phyloP scores from a whole-genome alignment of 2,113 vertebrate species.

The Turdus rufiventris region DNA sequence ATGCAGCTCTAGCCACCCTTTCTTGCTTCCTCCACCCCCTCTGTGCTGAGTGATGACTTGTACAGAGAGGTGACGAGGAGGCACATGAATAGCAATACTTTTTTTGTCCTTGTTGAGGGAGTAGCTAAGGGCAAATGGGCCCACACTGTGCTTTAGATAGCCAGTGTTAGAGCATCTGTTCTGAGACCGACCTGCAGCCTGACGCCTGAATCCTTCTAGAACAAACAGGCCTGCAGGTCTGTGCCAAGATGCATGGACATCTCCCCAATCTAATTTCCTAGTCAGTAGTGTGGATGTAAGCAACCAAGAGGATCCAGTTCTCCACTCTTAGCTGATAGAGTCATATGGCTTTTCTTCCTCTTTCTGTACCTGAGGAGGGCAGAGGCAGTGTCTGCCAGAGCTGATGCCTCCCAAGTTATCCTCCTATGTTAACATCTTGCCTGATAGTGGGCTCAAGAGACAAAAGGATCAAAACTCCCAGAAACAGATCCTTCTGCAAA shows the following conservation, averaged over 20 bases:
- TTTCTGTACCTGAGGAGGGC: not conserved
- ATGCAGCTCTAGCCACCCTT: not conserved
- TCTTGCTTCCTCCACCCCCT: not conserved
- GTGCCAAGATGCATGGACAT: not conserved
- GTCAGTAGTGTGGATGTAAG: not conserved
- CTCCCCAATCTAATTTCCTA: not conserved
- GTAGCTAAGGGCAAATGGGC: not conserved
- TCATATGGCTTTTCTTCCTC: not conserved
- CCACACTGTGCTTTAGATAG: not conserved
- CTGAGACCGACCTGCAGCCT: not conserved
- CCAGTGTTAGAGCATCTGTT: not conserved
- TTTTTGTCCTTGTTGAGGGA: not conserved
- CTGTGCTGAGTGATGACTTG: not conserved
- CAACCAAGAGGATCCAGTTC: not conserved
- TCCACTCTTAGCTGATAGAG: not conserved
- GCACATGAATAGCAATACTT: not conserved
- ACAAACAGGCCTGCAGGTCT: not conserved
- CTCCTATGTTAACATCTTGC: not conserved
- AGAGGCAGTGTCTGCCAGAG: not conserved
- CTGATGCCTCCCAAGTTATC: not conserved
- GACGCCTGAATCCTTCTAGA: not conserved
- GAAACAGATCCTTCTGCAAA: not conserved
- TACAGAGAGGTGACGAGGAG: not conserved
- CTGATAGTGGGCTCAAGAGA: not conserved
- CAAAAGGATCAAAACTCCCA: not conserved